phyloP scores from a whole-genome alignment of 2,888 invertebrate species.

The Cenopis cana region DNA sequence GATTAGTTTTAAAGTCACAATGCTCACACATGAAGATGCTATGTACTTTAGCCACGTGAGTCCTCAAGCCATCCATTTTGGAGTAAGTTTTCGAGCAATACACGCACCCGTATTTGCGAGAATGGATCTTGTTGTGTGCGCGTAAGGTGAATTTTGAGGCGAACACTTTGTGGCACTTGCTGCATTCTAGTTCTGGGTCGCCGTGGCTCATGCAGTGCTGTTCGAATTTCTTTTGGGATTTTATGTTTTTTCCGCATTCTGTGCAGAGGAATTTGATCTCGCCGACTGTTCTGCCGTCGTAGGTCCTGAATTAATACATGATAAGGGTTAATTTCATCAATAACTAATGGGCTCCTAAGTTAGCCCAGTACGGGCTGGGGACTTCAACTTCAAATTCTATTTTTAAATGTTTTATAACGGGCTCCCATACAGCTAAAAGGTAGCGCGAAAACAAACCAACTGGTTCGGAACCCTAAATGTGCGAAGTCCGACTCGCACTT shows the following conservation, averaged over 20 bases:
- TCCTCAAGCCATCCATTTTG: constrained; percentile 55
- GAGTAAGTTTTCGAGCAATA: constrained; percentile 65
- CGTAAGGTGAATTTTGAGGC: constrained; percentile 76
- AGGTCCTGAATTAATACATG: constrained; percentile 3
- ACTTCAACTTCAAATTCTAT: no score
- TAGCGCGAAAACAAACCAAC: no score
- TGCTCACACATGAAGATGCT: constrained; percentile 59
- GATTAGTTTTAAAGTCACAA: constrained; percentile 59
- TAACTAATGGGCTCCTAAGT: no score
- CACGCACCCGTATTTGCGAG: constrained; percentile 63
- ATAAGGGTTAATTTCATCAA: not conserved
- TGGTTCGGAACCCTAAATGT: no score
- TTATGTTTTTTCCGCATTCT: constrained; percentile 72
- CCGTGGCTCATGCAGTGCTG: constrained; percentile 74
- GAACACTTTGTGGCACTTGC: constrained; percentile 76
- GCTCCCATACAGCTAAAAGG: no score
- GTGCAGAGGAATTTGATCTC: constrained; percentile 64
- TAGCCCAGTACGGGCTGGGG: no score
- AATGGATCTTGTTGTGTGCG: constrained; percentile 73
- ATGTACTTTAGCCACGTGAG: constrained; percentile 65
- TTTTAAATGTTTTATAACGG: no score
- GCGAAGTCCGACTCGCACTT: no score
- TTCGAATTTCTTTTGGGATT: constrained; percentile 69
- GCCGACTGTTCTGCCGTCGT: constrained; percentile 45
- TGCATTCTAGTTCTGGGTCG: constrained; percentile 76